These are phyloP conservation scores for Actinostola sp. DNA, from an alignment of 92 coral and sea anemone species.

Conservation along the genomic window DNA sequence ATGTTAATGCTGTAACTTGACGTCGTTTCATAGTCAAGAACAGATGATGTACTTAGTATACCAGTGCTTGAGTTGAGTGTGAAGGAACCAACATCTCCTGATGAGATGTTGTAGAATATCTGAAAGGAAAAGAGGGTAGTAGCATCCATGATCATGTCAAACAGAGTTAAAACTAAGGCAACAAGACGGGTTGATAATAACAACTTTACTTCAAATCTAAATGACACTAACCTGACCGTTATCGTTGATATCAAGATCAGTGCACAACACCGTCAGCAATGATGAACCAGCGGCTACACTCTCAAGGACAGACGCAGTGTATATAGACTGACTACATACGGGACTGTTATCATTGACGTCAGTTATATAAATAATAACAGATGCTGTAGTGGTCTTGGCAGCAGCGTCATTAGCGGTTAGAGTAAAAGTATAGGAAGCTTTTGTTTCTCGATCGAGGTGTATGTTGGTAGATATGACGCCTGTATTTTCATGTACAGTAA, in stretches of 20 bases:
- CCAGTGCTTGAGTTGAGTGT: slow-evolving; percentile 58
- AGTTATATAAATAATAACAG: slow-evolving; percentile 37
- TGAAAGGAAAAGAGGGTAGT: slow-evolving; percentile 7
- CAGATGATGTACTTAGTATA: slow-evolving; percentile 26
- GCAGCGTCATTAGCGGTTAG: slow-evolving; percentile 61
- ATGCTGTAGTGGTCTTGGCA: slow-evolving; percentile 42
- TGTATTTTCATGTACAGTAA: slow-evolving; percentile 53
- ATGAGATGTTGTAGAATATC: slow-evolving; percentile 56
- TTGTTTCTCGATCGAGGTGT: slow-evolving; percentile 52
- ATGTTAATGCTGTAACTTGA: slow-evolving; percentile 44
- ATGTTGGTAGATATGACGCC: slow-evolving; percentile 62
- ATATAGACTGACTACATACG: slow-evolving; percentile 56
- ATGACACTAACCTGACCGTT: slow-evolving; percentile 58
- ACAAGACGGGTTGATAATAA: too few relatives aligned
- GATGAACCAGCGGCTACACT: slow-evolving; percentile 51
- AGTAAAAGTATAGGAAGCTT: slow-evolving; percentile 43
- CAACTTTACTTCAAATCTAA: too few relatives aligned
- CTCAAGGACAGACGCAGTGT: slow-evolving; percentile 52
- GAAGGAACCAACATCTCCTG: slow-evolving; percentile 66
- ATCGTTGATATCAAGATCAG: slow-evolving; percentile 47
- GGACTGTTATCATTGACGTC: slow-evolving; percentile 74
- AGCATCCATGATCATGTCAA: background rate
- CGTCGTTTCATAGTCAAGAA: slow-evolving; percentile 58
- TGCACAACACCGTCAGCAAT: slow-evolving; percentile 50
- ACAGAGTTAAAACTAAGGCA: background rate